Conservation (phyloP, 2,888 invertebrate species). For the Amblyjoppa fuscipennis region DNA sequence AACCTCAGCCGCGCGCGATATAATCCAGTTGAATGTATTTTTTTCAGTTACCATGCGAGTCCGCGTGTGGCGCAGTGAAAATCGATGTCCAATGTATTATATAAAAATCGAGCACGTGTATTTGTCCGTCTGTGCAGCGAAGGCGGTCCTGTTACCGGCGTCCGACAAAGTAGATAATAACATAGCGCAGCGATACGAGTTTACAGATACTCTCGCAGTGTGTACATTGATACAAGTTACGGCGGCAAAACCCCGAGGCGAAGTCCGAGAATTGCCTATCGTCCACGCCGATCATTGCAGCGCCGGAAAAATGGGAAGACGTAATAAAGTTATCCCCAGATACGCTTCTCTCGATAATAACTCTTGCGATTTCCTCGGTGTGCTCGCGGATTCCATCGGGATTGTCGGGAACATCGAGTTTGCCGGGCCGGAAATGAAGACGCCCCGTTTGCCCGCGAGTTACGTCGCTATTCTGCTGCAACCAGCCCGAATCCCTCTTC, state of each 20-base stretch:
- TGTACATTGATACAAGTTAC: background rate
- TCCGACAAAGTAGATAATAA: background rate
- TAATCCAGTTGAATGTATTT: background rate
- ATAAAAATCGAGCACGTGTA: background rate
- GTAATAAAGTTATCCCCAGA: slow-evolving; percentile 57
- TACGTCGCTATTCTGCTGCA: background rate
- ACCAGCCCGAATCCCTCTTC: slow-evolving; percentile 6
- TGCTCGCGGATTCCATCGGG: slow-evolving; percentile 41
- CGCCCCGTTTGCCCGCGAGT: background rate
- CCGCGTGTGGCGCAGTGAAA: background rate
- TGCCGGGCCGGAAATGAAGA: slow-evolving; percentile 48
- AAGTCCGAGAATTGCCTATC: slow-evolving; percentile 14
- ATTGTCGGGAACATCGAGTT: slow-evolving; percentile 42
- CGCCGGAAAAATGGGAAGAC: slow-evolving; percentile 51
- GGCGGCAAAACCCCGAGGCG: slow-evolving; percentile 5
- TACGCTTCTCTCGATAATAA: slow-evolving; percentile 59
- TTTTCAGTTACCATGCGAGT: background rate
- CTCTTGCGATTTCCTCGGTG: slow-evolving; percentile 45
- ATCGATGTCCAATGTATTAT: slow-evolving; percentile 4
- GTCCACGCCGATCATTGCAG: slow-evolving; percentile 27
- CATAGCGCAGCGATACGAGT: background rate
- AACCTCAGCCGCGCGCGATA: no score
- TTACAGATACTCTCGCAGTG: background rate
- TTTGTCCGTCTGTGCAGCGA: background rate
- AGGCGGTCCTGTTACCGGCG: background rate